Percentiles rank a stretch among this genome's conserved stretches.
Evolutionary conservation across 2,797 vertebrate genomes (phyloP).

Genomic region (Fringilla coelebs): DNA sequence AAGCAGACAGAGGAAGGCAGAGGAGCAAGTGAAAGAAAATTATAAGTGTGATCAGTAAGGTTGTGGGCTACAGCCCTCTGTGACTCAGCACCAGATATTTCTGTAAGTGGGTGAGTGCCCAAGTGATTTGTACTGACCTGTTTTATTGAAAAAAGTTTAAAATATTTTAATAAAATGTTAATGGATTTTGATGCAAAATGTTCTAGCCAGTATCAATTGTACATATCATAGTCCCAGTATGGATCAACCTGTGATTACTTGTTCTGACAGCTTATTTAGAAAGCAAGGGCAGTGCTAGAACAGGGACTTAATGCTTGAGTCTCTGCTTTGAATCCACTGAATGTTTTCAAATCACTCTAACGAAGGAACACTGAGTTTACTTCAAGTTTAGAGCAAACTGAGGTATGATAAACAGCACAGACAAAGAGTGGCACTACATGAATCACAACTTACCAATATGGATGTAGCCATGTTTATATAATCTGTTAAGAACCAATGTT

Average conservation of each 20-base stretch:
- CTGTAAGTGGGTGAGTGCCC: constrained; percentile 49
- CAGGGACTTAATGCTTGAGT: background rate
- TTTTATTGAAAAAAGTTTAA: constrained; percentile 33
- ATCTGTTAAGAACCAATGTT: constrained; percentile 93
- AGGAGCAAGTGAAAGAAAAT: constrained; percentile 23
- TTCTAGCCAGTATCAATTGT: background rate
- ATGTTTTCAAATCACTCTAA: background rate
- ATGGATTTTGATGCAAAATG: constrained; percentile 20
- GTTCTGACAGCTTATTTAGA: background rate
- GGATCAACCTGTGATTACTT: background rate
- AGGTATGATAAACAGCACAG: background rate
- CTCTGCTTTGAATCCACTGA: background rate
- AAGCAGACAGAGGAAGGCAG: background rate
- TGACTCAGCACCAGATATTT: constrained; percentile 50
- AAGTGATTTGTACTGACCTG: constrained; percentile 56
- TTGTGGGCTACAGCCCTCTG: background rate
- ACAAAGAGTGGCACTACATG: background rate
- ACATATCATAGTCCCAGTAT: background rate
- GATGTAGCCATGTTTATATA: constrained; percentile 97
- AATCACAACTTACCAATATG: constrained; percentile 88
- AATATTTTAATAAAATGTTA: constrained; percentile 19
- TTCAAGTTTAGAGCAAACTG: background rate
- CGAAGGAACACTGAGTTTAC: background rate
- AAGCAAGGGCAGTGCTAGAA: background rate
- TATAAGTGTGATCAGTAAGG: background rate